phyloP scores from a whole-genome alignment of 2,113 vertebrate genomes.

The Micronycteris hirsuta region DNA sequence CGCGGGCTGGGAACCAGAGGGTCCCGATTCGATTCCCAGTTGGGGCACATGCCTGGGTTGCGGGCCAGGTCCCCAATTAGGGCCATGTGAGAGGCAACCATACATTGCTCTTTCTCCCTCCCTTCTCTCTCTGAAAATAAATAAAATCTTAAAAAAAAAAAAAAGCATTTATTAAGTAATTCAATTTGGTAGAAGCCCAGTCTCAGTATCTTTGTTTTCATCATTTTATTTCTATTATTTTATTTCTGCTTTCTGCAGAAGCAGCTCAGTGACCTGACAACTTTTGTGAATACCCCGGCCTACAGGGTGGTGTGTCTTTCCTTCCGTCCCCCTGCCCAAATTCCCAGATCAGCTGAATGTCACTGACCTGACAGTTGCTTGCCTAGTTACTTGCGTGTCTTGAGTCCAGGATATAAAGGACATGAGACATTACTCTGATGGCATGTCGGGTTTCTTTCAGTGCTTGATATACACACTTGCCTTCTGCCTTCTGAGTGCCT shows the following conservation, averaged over 20 bases:
- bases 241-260: not conserved
- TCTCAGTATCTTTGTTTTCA: not conserved
- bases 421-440: not conserved
- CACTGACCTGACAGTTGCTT: not conserved
- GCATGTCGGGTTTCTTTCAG: not conserved
- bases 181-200: not conserved
- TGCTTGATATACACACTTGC: not conserved
- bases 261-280: not conserved
- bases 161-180: not conserved
- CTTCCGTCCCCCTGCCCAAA: not conserved
- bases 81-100: no score
- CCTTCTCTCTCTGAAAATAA: no score
- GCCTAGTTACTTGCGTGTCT: not conserved
- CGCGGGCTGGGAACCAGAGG: no score
- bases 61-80: no score
- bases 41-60: no score
- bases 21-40: no score
- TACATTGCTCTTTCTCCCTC: no score
- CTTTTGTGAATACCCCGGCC: not conserved
- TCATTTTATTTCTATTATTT: not conserved
- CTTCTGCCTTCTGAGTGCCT: not conserved
- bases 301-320: not conserved
- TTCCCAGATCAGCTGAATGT: not conserved
- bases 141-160: no score
- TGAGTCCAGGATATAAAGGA: not conserved